phyloP scores from a whole-genome alignment of 2,888 invertebrate species.

The Luperina testacea region DNA sequence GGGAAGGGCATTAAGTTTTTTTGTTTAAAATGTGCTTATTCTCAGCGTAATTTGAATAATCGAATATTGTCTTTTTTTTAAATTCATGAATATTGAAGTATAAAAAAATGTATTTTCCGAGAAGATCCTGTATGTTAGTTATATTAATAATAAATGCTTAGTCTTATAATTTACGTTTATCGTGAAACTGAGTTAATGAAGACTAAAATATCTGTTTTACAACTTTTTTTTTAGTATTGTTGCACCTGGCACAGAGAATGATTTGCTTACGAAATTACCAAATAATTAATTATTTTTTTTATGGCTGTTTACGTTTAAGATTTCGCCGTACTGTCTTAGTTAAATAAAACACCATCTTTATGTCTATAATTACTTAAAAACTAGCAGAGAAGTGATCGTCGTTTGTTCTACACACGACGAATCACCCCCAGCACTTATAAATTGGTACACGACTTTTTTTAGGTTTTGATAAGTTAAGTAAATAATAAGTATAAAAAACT shows the following conservation, averaged over 20 bases:
- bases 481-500: slow-evolving; percentile 3
- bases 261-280: background rate
- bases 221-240: too few species aligned
- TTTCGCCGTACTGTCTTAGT: too few species aligned
- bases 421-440: background rate
- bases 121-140: background rate
- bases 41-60: too few species aligned
- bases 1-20: too few species aligned
- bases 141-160: background rate
- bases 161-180: background rate
- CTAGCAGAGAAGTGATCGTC: background rate
- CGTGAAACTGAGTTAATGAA: background rate
- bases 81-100: background rate
- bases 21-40: too few species aligned
- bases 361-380: background rate
- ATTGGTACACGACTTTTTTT: background rate
- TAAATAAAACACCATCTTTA: background rate
- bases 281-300: too few species aligned
- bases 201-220: background rate
- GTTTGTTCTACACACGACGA: background rate
- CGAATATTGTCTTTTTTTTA: background rate
- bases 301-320: too few species aligned
- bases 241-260: background rate
- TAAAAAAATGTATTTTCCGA: background rate
- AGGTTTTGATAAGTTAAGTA: background rate